Percentiles rank a stretch among this genome's conserved stretches.
Conservation (phyloP, 2,888 invertebrate species). For the Tinea trinotella region DNA sequence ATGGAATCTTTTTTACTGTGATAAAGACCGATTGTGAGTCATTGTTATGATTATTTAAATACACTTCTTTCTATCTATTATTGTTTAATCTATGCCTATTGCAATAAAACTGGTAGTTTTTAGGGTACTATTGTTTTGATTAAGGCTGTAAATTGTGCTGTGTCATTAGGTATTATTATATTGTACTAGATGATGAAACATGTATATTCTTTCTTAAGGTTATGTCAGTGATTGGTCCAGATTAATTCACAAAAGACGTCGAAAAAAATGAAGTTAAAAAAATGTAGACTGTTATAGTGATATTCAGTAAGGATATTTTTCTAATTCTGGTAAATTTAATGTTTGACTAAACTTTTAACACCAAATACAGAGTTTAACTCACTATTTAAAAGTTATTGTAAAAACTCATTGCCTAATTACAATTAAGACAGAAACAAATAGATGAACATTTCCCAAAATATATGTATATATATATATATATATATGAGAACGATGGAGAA, state of each 20-base stretch:
- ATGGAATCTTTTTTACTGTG: too few species aligned
- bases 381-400: background rate
- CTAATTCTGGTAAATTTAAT: background rate
- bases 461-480: too few species aligned
- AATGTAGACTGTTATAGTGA: constrained; percentile 2
- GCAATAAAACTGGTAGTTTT: too few species aligned
- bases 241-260: background rate
- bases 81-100: too few species aligned
- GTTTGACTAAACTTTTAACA: background rate
- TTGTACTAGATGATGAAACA: background rate
- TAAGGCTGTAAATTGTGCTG: too few species aligned
- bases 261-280: background rate
- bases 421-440: background rate
- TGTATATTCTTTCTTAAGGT: too few species aligned
- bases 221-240: background rate
- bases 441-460: too few species aligned
- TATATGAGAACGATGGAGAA: background rate
- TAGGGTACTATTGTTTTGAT: too few species aligned
- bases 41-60: too few species aligned
- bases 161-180: background rate
- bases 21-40: too few species aligned
- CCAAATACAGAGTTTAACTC: background rate
- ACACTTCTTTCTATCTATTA: too few species aligned
- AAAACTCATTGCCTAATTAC: background rate
- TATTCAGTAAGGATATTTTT: background rate